These are phyloP conservation scores for Lagopus muta DNA, from an alignment of 2,113 vertebrate genomes.

Conservation along the genomic window DNA sequence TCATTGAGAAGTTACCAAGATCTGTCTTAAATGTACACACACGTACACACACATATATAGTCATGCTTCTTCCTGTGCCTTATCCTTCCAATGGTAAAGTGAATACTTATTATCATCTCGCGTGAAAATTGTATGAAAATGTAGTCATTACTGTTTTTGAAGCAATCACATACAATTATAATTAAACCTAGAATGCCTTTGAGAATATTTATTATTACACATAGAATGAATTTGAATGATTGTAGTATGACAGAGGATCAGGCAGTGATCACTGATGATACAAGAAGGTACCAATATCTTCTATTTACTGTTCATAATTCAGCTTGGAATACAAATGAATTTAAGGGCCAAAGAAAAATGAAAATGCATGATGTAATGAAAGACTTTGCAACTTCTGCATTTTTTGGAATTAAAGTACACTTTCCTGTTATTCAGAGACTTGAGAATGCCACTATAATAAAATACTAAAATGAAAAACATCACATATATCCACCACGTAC, in stretches of 20 bases:
- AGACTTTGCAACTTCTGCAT: neutral
- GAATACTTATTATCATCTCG: neutral
- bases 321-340: neutral
- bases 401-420: neutral
- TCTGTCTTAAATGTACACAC: neutral
- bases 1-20: neutral
- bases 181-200: neutral
- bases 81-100: neutral
- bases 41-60: no score
- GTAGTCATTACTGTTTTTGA: neutral
- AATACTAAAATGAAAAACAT: neutral
- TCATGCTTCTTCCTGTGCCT: neutral
- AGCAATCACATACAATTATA: neutral
- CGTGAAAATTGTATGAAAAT: neutral
- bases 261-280: neutral
- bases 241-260: neutral
- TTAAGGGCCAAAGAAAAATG: neutral
- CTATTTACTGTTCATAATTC: neutral
- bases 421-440: neutral
- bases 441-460: neutral
- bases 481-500: neutral
- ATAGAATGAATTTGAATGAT: neutral
- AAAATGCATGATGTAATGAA: neutral
- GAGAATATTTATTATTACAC: neutral
- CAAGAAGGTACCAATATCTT: neutral